Evolutionary conservation across 2,888 invertebrate species (phyloP), one percentile per base, ranked within the genome.

Genomic region (Allygus modestus): DNA sequence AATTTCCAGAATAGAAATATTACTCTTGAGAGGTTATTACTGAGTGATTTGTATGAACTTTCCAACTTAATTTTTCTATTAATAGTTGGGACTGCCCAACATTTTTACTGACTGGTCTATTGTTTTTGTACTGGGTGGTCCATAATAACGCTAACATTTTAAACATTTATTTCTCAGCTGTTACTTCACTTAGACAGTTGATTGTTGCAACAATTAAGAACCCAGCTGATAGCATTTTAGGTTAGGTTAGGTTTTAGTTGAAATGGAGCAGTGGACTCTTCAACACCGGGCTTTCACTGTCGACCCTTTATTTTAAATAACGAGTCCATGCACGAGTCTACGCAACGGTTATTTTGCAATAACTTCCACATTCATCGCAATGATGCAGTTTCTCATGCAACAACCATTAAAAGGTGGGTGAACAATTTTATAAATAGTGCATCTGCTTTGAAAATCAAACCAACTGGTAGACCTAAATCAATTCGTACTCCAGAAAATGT

Each of bases 401-500:
- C 73, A 23, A 73, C 37, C 37, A 37, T 37, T 73, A 15, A 15
- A 41, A 73, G 20, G 73, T 33, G 73, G 73, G 20, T 73, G 15
- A 17, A 33, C 1, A 33, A 41, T 17, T 73, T 37, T 43, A 33
- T 37, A 37, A 73, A 73, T 41, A 73, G 5, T 41, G 73, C 73
- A 73, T 73, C 73, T 73, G 41, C 31, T 23, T 12, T 73, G 43
- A 73, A 73, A 12, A 33, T 73, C 20, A 73, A 73, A n/a, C 73
- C 73, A 37, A 73, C n/a, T 73, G 33, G 73, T n/a, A 33, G 33
- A 12, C 71, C 71, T 71, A 33, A 26, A n/a, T 73, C 28, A 43
- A 26, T 73, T 15, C 73, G 12, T 17, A 73, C 33, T 41, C 73
- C 73, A 41, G 73, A 33, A 33, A 71, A 71, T 20, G 4, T 71